A percentile compares a stretch with the other conserved stretches of the same genome.
phyloP scores from a whole-genome alignment of 2,113 vertebrate species.

The Nyctereutes procyonoides region DNA sequence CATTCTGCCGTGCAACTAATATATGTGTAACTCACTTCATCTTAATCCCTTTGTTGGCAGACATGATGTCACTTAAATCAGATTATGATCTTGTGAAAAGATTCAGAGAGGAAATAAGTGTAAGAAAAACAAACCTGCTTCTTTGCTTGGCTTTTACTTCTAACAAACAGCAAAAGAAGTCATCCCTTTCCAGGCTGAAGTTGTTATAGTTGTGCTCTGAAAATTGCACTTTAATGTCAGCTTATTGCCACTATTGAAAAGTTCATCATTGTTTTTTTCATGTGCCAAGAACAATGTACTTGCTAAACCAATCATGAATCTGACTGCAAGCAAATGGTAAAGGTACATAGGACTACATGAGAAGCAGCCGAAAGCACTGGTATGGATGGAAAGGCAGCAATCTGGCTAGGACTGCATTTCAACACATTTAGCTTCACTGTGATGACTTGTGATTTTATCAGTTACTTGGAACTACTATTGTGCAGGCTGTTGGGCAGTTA shows the following conservation, averaged over 20 bases:
- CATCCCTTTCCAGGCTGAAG: conserved; percentile 19
- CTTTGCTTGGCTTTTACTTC: conserved; percentile 14
- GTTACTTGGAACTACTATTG: not conserved
- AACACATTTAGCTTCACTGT: not conserved
- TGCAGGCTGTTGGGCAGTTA: not conserved
- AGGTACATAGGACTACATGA: not conserved
- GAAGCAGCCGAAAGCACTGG: not conserved
- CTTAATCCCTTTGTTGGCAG: not conserved
- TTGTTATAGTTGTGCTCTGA: conserved; percentile 28
- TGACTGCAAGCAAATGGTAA: not conserved
- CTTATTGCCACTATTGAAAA: conserved; percentile 43
- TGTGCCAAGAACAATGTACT: conserved; percentile 44
- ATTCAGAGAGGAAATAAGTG: not conserved
- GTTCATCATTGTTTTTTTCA: conserved; percentile 61
- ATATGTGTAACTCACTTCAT: not conserved
- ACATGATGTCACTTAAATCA: not conserved
- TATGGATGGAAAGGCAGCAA: not conserved
- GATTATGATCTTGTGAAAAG: conserved; percentile 6
- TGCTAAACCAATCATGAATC: not conserved
- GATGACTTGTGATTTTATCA: not conserved
- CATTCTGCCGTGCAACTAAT: not conserved
- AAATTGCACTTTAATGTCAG: conserved; percentile 57
- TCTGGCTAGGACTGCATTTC: not conserved
- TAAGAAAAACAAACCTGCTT: conserved; percentile 13
- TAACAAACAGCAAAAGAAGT: conserved; percentile 40